Evolutionary conservation across 2,113 vertebrate species (phyloP), one percentile per base, ranked within the genome.

Genomic region (Passer montanus): DNA sequence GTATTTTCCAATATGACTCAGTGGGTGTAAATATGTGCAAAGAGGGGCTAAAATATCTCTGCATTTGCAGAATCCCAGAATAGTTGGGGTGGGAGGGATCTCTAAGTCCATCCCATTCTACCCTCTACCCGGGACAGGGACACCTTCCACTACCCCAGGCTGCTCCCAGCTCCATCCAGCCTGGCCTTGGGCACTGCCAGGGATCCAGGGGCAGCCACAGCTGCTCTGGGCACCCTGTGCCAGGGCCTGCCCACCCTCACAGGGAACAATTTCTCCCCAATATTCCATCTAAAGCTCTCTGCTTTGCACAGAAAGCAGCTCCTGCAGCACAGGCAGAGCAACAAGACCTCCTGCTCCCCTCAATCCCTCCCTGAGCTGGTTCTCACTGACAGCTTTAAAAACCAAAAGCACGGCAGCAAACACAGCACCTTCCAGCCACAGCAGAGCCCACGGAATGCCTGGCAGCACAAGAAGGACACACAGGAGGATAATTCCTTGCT

Each of bases 401-500:
- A 2, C 4, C 56, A 43, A 47, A 50, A 0, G 7, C 30, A 24
- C 3, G 1, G 35, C 79, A 33, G 46, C 14, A 33, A 69, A 80
- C 31, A 41, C 3, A 4, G 5, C 37, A 13, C 18, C 21, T 10
- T 26, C 21, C 75, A 60, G 13, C 3, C 4, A 4, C 67, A 60
- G 78, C 78, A 66, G n/a, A 44, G 55, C 24, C 41, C 43, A 13
- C 16, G 13, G 30, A 55, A 55, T 22, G 41, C 12, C 7, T 6
- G 0, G 30, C 46, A 47, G 74, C 75, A 41, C 67, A 27, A 13
- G 17, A n/a, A 63, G 13, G 39, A 35, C 33, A 37, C 7, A 19
- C 27, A 22, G 22, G 56, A 13, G 1, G 18, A 0, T 2, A 31
- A 63, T 1, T 31, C 33, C 5, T 4, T 0, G 6, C 59, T 60